These are phyloP conservation scores for Megaceryle maxima DNA, from an alignment of 2,113 vertebrate species.

Conservation along the genomic window DNA sequence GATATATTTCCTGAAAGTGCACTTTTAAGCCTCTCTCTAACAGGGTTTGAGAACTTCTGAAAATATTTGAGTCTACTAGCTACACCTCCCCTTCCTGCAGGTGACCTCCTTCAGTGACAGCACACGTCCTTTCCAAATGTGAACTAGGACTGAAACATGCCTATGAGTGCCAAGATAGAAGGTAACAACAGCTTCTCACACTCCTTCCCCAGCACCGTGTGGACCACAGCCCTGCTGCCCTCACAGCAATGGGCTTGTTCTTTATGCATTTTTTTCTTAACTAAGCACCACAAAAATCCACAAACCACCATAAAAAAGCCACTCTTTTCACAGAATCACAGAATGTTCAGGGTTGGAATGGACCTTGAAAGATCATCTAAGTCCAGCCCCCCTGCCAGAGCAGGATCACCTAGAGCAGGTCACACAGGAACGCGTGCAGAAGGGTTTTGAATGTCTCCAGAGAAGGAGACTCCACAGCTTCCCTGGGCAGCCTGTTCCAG, in stretches of 20 bases:
- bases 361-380: too few relatives aligned
- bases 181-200: background rate
- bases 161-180: background rate
- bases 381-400: too few relatives aligned
- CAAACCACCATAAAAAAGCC: background rate
- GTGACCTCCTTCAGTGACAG: background rate
- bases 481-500: too few relatives aligned
- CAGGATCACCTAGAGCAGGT: too few relatives aligned
- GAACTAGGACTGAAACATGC: background rate
- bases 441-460: too few relatives aligned
- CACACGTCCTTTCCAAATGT: background rate
- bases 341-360: too few relatives aligned
- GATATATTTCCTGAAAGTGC: background rate
- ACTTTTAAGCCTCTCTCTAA: background rate
- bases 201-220: background rate
- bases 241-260: background rate
- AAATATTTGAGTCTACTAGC: background rate
- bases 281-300: background rate
- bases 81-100: background rate
- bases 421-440: too few relatives aligned
- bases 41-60: background rate
- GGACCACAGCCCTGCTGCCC: background rate
- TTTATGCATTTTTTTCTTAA: background rate
- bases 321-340: background rate
- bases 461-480: too few relatives aligned